Evolutionary conservation across 2,888 invertebrate species (phyloP).

Genomic region (Euplagia quadripunctaria): DNA sequence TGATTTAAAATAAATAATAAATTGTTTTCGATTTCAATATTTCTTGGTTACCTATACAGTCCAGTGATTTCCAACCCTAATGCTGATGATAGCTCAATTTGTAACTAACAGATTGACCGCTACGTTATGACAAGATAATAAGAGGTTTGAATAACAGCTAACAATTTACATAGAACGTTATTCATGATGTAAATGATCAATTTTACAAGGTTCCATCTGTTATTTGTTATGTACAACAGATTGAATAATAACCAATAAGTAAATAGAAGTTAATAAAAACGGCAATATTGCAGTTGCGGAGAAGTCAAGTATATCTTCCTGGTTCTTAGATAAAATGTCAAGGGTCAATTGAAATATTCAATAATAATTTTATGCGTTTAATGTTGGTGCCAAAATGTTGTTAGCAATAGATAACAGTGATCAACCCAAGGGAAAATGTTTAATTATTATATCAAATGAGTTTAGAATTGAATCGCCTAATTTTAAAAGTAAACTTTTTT

Average conservation of each 20-base stretch:
- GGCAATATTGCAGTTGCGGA: neutral
- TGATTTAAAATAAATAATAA: too few relatives aligned
- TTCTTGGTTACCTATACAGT: neutral
- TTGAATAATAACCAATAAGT: neutral
- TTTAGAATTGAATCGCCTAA: too few relatives aligned
- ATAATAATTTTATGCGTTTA: neutral
- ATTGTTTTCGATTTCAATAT: neutral
- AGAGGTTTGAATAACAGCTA: neutral
- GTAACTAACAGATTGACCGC: neutral
- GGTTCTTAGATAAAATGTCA: neutral
- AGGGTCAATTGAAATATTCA: neutral
- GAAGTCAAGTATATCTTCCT: neutral
- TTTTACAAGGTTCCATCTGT: neutral
- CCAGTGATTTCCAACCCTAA: neutral
- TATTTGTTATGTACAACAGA: neutral
- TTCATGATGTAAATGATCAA: neutral
- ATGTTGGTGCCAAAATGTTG: neutral
- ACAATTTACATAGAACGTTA: neutral
- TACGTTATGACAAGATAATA: constrained; percentile 10
- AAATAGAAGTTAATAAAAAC: neutral
- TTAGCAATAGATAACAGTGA: neutral
- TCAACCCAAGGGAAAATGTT: neutral
- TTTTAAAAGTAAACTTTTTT: too few relatives aligned
- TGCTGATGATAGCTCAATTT: constrained; percentile 2
- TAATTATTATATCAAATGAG: too few relatives aligned